phyloP scores from a whole-genome alignment of 2,888 invertebrate genomes.

The Eupithecia abbreviata region DNA sequence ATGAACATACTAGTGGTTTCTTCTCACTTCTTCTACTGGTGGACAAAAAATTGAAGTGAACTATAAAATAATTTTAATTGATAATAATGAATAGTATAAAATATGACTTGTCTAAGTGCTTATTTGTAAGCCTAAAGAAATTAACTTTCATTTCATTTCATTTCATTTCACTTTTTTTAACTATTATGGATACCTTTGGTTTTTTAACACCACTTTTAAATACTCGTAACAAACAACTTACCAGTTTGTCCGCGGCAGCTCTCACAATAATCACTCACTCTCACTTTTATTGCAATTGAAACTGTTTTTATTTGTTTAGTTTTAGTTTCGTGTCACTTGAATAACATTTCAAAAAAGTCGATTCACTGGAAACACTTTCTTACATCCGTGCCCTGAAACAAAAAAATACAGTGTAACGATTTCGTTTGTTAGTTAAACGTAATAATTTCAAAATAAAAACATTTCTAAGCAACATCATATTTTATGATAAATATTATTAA shows the following conservation, averaged over 20 bases:
- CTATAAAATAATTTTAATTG: no score
- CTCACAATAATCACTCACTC: constrained; percentile 31
- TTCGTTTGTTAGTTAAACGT: neutral
- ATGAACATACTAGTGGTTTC: no score
- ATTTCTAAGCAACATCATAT: neutral
- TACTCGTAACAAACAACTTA: constrained; percentile 23
- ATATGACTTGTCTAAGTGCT: no score
- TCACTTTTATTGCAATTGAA: constrained; percentile 17
- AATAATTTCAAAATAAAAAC: neutral
- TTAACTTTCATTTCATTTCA: no score
- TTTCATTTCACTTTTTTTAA: no score
- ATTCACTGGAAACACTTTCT: constrained; percentile 17
- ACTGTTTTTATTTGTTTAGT: constrained; percentile 11
- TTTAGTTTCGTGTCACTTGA: constrained; percentile 36
- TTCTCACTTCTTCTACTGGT: no score
- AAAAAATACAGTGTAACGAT: no score
- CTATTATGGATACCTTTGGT: neutral
- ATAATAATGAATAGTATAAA: no score
- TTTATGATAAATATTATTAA: no score
- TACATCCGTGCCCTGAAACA: constrained; percentile 42
- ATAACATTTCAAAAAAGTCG: constrained; percentile 40
- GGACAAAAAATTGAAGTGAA: no score
- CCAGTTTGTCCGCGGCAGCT: constrained; percentile 28
- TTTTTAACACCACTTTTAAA: neutral
- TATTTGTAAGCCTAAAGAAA: no score